These are phyloP conservation scores for Drosophila mimetica DNA, from an alignment of 2,888 invertebrate genomes.

Conservation along the genomic window DNA sequence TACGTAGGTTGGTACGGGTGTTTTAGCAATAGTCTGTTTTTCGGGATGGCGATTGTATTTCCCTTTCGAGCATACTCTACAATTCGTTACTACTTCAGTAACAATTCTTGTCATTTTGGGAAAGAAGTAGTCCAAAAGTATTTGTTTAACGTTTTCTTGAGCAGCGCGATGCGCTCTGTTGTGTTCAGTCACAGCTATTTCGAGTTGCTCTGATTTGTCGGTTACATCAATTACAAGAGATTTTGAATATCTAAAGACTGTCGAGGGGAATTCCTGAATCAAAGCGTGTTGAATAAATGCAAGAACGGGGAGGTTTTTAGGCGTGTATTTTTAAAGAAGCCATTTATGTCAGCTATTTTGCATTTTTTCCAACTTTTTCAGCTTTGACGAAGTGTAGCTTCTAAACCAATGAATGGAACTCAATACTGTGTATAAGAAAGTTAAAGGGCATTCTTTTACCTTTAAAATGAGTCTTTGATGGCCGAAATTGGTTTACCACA, in stretches of 20 bases:
- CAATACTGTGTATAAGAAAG: too few species aligned
- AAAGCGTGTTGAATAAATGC: background rate
- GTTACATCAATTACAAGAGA: background rate
- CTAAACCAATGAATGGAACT: too few species aligned
- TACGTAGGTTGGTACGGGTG: background rate
- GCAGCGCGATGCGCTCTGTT: background rate
- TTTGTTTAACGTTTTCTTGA: conserved; percentile 2
- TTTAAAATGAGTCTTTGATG: too few species aligned
- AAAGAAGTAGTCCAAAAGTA: background rate
- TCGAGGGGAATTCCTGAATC: background rate
- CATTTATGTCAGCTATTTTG: too few species aligned
- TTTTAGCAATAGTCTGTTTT: background rate
- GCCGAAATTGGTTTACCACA: too few species aligned
- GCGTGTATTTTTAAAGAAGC: too few species aligned
- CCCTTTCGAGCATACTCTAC: background rate
- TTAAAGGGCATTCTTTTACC: too few species aligned
- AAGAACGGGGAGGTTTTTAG: background rate
- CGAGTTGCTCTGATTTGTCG: background rate
- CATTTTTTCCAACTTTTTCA: too few species aligned
- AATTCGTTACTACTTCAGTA: conserved; percentile 1
- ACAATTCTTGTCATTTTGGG: background rate
- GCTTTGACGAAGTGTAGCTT: too few species aligned
- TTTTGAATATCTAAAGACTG: background rate
- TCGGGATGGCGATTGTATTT: background rate
- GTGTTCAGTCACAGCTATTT: background rate